Percentiles rank a stretch among this genome's conserved stretches.
Conservation (phyloP, 2,888 invertebrate genomes). For the Heteropelma amictum region DNA sequence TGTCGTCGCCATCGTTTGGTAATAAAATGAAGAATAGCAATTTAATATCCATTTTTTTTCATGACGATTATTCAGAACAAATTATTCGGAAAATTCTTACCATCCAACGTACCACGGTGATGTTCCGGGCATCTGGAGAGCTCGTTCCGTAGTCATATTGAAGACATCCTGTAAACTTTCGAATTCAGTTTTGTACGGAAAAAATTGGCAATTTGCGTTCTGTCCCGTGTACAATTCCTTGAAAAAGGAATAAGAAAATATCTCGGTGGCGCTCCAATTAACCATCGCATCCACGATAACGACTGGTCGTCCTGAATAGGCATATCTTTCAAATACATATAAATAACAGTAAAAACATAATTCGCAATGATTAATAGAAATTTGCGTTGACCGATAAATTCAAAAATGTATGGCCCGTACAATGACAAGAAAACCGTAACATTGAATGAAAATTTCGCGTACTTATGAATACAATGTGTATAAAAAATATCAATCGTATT, state of each 20-base stretch:
- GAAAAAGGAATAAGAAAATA: conserved; percentile 91
- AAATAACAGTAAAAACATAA: conserved; percentile 4
- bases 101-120: conserved; percentile 87
- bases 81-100: conserved; percentile 77
- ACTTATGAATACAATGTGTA: no score
- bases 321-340: conserved; percentile 77
- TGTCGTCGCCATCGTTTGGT: no score
- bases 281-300: conserved; percentile 90
- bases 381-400: no score
- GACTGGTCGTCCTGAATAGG: conserved; percentile 89
- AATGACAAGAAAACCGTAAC: no score
- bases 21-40: no score
- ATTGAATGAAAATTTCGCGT: no score
- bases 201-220: conserved; percentile 89
- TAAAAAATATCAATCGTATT: no score
- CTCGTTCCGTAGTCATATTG: conserved; percentile 86
- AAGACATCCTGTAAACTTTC: conserved; percentile 88
- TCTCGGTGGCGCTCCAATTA: conserved; percentile 88
- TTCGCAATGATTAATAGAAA: background rate
- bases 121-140: conserved; percentile 81
- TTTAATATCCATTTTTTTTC: no score
- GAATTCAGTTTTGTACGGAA: conserved; percentile 95
- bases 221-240: conserved; percentile 84
- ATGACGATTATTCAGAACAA: no score
- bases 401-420: no score